phyloP scores from a whole-genome alignment of 2,113 vertebrate genomes.

The Dinomys branickii region DNA sequence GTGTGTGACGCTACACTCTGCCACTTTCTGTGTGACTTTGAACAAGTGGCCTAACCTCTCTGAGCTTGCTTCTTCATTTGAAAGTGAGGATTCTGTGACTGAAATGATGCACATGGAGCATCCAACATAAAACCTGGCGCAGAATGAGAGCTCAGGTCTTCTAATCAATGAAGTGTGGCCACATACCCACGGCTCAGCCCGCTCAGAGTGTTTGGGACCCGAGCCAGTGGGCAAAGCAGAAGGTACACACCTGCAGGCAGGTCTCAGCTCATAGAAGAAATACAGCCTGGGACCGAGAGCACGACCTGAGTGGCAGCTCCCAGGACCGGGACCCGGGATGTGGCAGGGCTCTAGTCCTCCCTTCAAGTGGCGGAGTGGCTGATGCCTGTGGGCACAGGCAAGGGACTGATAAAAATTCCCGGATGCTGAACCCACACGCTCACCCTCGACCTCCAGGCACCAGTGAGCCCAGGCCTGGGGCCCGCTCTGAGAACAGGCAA shows the following conservation, averaged over 20 bases:
- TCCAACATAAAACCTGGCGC: background rate
- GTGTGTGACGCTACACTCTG: background rate
- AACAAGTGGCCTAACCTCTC: constrained; percentile 18
- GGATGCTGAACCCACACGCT: background rate
- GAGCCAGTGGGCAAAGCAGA: background rate
- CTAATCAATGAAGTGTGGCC: background rate
- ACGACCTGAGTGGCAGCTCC: background rate
- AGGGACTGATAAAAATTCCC: background rate
- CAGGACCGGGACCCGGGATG: background rate
- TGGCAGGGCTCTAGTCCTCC: background rate
- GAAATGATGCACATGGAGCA: background rate
- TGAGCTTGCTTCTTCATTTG: constrained; percentile 1
- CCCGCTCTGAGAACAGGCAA: background rate
- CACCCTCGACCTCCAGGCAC: background rate
- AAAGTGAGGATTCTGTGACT: background rate
- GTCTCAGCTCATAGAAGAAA: background rate
- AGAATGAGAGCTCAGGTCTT: background rate
- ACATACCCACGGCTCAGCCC: background rate
- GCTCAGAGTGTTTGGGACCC: background rate
- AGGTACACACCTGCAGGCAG: background rate
- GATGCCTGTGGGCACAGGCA: background rate
- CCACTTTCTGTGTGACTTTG: constrained; percentile 41
- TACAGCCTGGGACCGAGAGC: background rate
- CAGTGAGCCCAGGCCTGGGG: background rate
- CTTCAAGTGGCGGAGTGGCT: background rate